phyloP scores from a whole-genome alignment of 1,140 invertebrate genomes.

The Cryptotermes secundus region DNA sequence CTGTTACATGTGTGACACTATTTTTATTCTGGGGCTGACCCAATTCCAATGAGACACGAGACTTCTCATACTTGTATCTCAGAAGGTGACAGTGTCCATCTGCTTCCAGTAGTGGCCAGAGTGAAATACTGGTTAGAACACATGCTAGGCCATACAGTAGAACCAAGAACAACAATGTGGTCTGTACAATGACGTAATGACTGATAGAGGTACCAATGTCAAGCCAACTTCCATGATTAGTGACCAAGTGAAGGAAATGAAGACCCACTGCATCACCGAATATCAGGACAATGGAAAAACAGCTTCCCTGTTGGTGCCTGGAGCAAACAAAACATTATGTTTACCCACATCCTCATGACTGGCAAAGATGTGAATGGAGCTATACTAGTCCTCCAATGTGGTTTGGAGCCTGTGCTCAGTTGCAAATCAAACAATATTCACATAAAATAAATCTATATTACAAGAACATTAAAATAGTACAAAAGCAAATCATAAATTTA shows the following conservation, averaged over 20 bases:
- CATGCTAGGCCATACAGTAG: slow-evolving; percentile 25
- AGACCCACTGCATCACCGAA: slow-evolving; percentile 86
- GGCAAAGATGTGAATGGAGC: too few species aligned
- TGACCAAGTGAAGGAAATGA: slow-evolving; percentile 80
- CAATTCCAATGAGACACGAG: background rate
- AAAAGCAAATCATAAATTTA: too few species aligned
- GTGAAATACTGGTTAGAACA: background rate
- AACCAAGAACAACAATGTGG: slow-evolving; percentile 25
- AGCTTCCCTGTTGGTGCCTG: slow-evolving; percentile 58
- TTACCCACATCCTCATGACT: too few species aligned
- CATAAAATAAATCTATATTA: too few species aligned
- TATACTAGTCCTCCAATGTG: too few species aligned
- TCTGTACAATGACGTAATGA: slow-evolving; percentile 33
- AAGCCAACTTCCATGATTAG: slow-evolving; percentile 89
- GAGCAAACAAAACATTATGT: slow-evolving; percentile 5
- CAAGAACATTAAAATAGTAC: too few species aligned
- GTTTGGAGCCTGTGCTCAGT: too few species aligned
- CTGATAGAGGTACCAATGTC: slow-evolving; percentile 73
- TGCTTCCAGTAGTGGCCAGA: background rate
- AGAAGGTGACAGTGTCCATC: background rate
- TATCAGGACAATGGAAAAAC: slow-evolving; percentile 70
- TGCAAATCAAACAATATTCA: too few species aligned
- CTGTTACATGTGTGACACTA: background rate
- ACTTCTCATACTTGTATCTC: background rate
- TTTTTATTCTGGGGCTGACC: too few species aligned